Evolutionary conservation across 2,888 invertebrate genomes (phyloP), one percentile per base, ranked within the genome.

Genomic region (Pristionchus entomophagus): DNA sequence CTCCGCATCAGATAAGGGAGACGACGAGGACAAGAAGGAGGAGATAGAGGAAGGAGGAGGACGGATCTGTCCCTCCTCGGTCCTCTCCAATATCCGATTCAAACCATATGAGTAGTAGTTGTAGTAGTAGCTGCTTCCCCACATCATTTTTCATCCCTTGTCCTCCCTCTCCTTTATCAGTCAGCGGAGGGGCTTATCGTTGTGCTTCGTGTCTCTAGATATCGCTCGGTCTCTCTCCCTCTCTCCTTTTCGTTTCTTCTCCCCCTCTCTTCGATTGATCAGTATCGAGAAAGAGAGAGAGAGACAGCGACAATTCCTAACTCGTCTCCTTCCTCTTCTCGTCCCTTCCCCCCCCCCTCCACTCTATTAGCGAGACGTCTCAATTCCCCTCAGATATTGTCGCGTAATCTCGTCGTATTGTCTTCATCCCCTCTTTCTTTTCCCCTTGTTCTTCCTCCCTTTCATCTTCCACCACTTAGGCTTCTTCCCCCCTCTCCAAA

Each of bases 51-150:
- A 26, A 32, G 41, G 82, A 82, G 22, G 59, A 35, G 22, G 41
- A 22, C n/a, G 38, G 17, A 12, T 35, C 65, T n/a, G 22, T 19
- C 32, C 65, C 2, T 32, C 35, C 17, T 77, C 77, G 1, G 45
- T 45, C 8, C 77, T 77, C 77, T 49, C 49, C 41, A 35, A 56
- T 19, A 85, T 85, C 62, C 77, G 78, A 45, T 85, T 85, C 85
- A 77, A 78, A 49, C 85, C 85, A 49, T 85, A 85, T 62, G 85
- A 85, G 51, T 85, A 78, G 49, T 26, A 32, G 35, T n/a, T 17
- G 0, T 17, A 85, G 51, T 85, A 78, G 49, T 26, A 32, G 35
- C 38, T 17, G 0, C 26, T n/a, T n/a, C n/a, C n/a, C n/a, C n/a
- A n/a, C 14, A 6, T 65, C 65, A n/a, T n/a, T 32, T 19, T 78